Evolutionary conservation across 2,113 vertebrate genomes (phyloP).

Genomic region (Sinocyclocheilus grahami): DNA sequence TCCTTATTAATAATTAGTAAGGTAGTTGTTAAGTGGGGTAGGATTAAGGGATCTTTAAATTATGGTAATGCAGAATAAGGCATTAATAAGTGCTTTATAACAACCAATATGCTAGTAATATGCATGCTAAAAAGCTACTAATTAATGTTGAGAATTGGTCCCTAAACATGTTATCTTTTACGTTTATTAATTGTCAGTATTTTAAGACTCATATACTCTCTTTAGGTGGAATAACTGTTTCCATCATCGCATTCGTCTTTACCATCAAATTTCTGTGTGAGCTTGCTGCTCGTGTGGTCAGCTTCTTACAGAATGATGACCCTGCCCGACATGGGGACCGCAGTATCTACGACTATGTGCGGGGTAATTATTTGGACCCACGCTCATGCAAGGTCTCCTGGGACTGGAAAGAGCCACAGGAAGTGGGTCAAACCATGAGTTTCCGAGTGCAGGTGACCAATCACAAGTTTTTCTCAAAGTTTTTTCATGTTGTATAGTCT

Average conservation of each 20-base stretch:
- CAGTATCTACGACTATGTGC: constrained; percentile 97
- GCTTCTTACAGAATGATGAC: constrained; percentile 98
- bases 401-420: constrained; percentile 98
- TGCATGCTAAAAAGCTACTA: neutral
- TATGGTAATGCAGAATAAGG: neutral
- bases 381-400: constrained; percentile 96
- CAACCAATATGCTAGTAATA: neutral
- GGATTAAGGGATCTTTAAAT: neutral
- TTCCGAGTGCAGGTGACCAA: constrained; percentile 89
- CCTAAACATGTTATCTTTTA: neutral
- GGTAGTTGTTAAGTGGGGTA: neutral
- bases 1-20: too few species aligned
- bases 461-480: neutral
- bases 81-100: neutral
- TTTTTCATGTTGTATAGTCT: neutral
- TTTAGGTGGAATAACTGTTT: constrained; percentile 96
- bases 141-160: neutral
- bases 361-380: constrained; percentile 97
- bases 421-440: constrained; percentile 98
- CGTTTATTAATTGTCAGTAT: neutral
- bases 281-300: constrained; percentile 95
- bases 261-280: constrained; percentile 99
- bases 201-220: neutral
- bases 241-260: constrained; percentile 97
- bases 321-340: constrained; percentile 92